Evolutionary conservation across 1,140 invertebrate genomes (phyloP), one percentile per base, ranked within the genome.

Genomic region (Vollenhovia emeryi): DNA sequence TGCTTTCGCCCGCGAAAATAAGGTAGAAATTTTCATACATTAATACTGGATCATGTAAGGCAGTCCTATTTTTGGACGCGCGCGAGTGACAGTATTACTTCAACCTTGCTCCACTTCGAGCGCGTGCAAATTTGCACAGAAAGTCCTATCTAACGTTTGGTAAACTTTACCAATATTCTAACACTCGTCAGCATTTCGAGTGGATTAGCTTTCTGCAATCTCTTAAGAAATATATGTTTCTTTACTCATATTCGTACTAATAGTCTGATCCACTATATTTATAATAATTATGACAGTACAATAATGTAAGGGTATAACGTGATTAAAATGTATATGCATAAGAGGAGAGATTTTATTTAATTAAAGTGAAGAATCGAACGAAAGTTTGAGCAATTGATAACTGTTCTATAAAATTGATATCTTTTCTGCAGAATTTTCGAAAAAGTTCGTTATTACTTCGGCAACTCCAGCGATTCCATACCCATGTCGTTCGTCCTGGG

Each of bases 401-500:
- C 64, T 60, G 18, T 36, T 59, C 0, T 30, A 50, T 40, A 66
- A 27, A 6, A 30, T 50, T 45, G 30, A 74, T 84, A 69, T 80
- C 82, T 82, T 74, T 89, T 74, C 86, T 95, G 4, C 96, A 98
- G 97, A 92, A 95, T 97, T 91, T 98, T 98, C 93, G 97, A 98
- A 93, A 97, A 96, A 94, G 96, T 98, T 45, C 96, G 97, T 43
- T 95, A 96, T 79, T 98, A 98, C 94, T 98, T 97, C 92, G 96
- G 96, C 7, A 96, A 97, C 88, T 97, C 98, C 91, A 97, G 96
- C 90, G 97, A 98, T 90, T 98, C 97, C 52, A 98, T 98, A 93
- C 98, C 98, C 21, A 98, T 99, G 97, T 98, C 98, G 13, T 99
- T 99, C 95, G 98, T 99, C 15, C 96, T 99, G 74, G 98, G 98